Conservation (phyloP, 2,888 invertebrate genomes). For the Lasioglossum vierecki region DNA sequence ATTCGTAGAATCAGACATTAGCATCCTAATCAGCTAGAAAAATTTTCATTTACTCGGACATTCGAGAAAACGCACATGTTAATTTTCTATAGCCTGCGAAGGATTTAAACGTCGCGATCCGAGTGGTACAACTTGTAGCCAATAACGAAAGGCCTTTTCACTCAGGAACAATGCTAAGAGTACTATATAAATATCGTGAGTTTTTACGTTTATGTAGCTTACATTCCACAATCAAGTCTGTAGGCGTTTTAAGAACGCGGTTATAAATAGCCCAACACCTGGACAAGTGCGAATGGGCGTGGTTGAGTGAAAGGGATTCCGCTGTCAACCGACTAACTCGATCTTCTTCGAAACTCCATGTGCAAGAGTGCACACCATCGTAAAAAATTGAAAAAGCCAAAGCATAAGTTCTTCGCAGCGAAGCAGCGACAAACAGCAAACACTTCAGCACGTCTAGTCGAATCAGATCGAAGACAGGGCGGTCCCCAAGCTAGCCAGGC, state of each 20-base stretch:
- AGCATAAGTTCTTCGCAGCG: background rate
- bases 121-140: background rate
- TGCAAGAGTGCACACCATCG: background rate
- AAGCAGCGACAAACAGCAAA: background rate
- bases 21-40: background rate
- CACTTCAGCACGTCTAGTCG: background rate
- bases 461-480: background rate
- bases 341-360: background rate
- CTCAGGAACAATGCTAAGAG: background rate
- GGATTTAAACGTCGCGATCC: background rate
- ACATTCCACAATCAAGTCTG: background rate
- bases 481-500: background rate
- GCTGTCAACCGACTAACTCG: background rate
- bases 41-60: background rate
- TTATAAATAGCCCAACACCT: background rate
- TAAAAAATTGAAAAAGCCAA: background rate
- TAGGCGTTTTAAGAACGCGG: background rate
- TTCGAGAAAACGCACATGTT: background rate
- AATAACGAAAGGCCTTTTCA: background rate
- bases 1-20: background rate
- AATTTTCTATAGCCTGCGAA: background rate
- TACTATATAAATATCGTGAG: background rate
- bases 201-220: background rate
- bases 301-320: background rate
- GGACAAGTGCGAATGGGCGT: conserved; percentile 8